Evolutionary conservation across 37 sponge, comb jelly and placozoan genomes (phyloP).

Genomic region (Halichondria panicea): DNA sequence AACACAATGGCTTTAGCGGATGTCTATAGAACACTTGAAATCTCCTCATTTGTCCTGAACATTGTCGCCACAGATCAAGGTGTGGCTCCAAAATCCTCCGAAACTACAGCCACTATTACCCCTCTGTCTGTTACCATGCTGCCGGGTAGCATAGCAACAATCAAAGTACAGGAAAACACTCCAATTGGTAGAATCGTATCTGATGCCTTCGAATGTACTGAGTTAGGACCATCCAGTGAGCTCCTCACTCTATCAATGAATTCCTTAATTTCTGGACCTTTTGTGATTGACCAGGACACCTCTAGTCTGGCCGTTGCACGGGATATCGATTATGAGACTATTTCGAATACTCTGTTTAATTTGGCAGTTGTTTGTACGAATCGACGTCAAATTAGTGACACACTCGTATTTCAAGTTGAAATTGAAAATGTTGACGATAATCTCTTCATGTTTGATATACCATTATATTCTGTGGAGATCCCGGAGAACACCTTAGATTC

Average conservation of each 20-base stretch:
- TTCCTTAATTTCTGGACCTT: not conserved
- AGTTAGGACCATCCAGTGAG: constrained; percentile 1
- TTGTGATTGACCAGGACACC: not conserved
- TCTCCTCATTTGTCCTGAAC: constrained; percentile 7
- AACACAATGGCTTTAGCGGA: not conserved
- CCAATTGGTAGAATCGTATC: constrained; percentile 3
- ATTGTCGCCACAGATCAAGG: constrained; percentile 43
- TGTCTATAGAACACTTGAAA: too few species aligned
- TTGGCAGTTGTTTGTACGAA: constrained; percentile 20
- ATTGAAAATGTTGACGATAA: constrained; percentile 39
- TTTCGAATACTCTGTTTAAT: not conserved
- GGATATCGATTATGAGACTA: constrained; percentile 34
- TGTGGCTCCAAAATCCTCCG: not conserved
- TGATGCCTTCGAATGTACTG: constrained; percentile 30
- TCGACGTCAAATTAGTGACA: not conserved
- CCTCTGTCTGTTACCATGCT: constrained; percentile 30
- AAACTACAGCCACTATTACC: not conserved
- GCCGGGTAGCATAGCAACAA: not conserved
- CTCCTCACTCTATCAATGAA: not conserved
- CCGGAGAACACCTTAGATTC: constrained; percentile 20
- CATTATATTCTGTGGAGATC: constrained; percentile 2
- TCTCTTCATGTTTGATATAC: constrained; percentile 2
- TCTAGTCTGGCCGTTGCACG: constrained; percentile 6
- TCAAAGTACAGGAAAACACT: constrained; percentile 22
- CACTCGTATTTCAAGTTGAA: not conserved